phyloP scores from a whole-genome alignment of 2,113 vertebrate genomes.

The Dromiciops gliroides region DNA sequence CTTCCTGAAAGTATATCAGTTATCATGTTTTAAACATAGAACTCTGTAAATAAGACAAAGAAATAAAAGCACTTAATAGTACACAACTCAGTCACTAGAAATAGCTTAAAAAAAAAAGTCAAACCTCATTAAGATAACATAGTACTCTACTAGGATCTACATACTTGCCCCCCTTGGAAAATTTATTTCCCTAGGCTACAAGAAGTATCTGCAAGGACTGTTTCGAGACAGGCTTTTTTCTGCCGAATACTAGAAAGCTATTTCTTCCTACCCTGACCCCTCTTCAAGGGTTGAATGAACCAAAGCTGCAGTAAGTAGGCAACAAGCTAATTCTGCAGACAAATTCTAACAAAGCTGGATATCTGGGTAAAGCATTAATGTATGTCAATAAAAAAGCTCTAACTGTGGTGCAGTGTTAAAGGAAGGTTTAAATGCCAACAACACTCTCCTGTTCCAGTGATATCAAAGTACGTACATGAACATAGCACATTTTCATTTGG shows the following conservation, averaged over 20 bases:
- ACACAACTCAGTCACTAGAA: conserved; percentile 53
- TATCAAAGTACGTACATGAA: background rate
- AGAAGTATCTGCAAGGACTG: background rate
- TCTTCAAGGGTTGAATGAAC: conserved; percentile 8
- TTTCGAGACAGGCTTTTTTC: conserved; percentile 53
- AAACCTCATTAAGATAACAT: conserved; percentile 62
- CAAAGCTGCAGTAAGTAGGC: conserved; percentile 27
- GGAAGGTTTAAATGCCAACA: background rate
- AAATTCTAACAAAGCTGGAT: conserved; percentile 23
- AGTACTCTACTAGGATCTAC: conserved; percentile 42
- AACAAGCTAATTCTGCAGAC: background rate
- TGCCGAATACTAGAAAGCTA: conserved; percentile 10
- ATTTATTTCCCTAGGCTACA: conserved; percentile 14
- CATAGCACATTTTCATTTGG: background rate
- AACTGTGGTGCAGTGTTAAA: background rate
- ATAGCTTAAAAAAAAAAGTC: conserved; percentile 48
- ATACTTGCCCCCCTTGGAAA: conserved; percentile 55
- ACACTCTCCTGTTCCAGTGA: background rate
- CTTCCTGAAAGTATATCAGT: conserved; percentile 77
- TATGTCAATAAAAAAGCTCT: background rate
- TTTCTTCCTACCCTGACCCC: conserved; percentile 12
- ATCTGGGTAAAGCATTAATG: background rate
- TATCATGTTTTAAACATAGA: conserved; percentile 73
- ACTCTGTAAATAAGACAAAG: conserved; percentile 66
- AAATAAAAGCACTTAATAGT: conserved; percentile 54